Evolutionary conservation across 1,140 invertebrate genomes (phyloP).

Genomic region (Caenorhabditis inopinata): DNA sequence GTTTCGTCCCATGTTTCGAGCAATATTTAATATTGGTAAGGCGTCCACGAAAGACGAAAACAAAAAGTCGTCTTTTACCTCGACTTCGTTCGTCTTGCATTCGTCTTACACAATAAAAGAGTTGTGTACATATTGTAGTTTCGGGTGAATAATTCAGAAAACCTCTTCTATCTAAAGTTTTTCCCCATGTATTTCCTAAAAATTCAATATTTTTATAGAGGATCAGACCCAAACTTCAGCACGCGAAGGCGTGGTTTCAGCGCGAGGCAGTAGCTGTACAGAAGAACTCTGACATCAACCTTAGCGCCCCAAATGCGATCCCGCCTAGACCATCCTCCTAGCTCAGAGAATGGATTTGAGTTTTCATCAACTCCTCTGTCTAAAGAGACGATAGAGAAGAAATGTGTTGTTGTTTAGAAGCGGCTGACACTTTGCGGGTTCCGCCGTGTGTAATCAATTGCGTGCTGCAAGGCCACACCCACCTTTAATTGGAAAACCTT

Average conservation of each 20-base stretch:
- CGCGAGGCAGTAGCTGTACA: conserved; percentile 18
- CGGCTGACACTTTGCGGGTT: conserved; percentile 3
- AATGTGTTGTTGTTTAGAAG: not conserved
- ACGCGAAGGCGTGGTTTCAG: conserved; percentile 16
- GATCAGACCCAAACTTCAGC: conserved; percentile 32
- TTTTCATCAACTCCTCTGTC: conserved; percentile 29
- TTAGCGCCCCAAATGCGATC: not conserved
- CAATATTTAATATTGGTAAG: too few species aligned
- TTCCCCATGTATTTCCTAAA: too few species aligned
- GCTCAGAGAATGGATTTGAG: conserved; percentile 30
- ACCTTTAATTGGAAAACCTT: not conserved
- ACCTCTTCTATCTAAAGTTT: too few species aligned
- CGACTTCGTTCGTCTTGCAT: too few species aligned
- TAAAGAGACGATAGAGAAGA: not conserved
- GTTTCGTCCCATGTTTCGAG: too few species aligned
- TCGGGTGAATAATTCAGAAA: too few species aligned
- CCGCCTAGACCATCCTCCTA: conserved; percentile 23
- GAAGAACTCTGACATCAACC: conserved; percentile 16
- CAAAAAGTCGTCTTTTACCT: too few species aligned
- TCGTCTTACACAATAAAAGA: too few species aligned
- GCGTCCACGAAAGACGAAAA: too few species aligned
- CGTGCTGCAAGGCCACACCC: not conserved
- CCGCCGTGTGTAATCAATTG: not conserved
- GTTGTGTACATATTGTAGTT: too few species aligned
- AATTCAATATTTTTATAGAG: not conserved